Percentiles rank a stretch among this genome's conserved stretches.
Evolutionary conservation across 2,113 vertebrate species (phyloP).

Genomic region (Cheirogaleus medius): DNA sequence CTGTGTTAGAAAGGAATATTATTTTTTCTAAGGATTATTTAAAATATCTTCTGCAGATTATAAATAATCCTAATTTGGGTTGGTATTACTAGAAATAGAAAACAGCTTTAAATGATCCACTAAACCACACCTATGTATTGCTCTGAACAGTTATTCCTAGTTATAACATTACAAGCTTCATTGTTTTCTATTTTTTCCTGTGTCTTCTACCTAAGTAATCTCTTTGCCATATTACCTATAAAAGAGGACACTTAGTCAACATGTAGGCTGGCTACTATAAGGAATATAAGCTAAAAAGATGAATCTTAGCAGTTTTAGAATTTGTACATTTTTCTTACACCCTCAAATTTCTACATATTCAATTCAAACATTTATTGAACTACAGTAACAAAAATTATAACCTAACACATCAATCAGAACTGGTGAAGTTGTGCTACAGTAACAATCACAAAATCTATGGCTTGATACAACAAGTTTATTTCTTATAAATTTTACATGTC

Average conservation of each 20-base stretch:
- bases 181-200: background rate
- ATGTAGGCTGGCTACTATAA: background rate
- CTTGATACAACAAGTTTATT: background rate
- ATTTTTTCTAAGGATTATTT: background rate
- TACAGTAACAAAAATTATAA: background rate
- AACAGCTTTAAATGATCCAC: conserved; percentile 8
- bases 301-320: background rate
- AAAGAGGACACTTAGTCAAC: background rate
- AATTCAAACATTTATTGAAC: conserved; percentile 18
- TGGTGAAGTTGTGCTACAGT: background rate
- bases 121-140: background rate
- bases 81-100: background rate
- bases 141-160: background rate
- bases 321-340: background rate
- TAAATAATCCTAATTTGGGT: conserved; percentile 18
- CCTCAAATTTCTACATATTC: background rate
- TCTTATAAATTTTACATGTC: background rate
- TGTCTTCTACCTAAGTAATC: background rate
- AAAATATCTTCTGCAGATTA: background rate
- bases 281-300: background rate
- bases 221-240: background rate
- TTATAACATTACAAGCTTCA: background rate
- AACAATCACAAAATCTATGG: background rate
- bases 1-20: background rate
- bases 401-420: background rate